phyloP scores from a whole-genome alignment of 2,113 vertebrate species.

The Galeopterus variegatus region DNA sequence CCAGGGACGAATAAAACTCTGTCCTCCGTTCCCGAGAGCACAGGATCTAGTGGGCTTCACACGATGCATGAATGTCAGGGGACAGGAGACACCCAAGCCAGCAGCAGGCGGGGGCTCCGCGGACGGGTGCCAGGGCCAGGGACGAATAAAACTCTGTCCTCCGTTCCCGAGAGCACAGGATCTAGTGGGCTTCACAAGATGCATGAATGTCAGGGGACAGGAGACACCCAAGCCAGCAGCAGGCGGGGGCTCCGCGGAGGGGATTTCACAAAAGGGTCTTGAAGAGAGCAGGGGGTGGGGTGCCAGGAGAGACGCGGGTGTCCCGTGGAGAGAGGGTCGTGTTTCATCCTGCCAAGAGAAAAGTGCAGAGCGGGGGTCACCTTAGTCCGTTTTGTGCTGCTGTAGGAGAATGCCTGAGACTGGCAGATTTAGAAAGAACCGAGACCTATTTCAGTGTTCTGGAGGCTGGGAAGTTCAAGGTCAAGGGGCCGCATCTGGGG shows the following conservation, averaged over 20 bases:
- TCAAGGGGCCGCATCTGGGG: too few relatives aligned
- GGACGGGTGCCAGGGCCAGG: neutral
- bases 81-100: neutral
- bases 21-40: neutral
- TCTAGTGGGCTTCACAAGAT: neutral
- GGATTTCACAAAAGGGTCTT: neutral
- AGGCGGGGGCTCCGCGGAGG: neutral
- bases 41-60: fast-evolving
- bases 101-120: neutral
- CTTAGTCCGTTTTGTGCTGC: too few relatives aligned
- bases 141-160: neutral
- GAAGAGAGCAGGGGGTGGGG: neutral
- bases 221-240: neutral
- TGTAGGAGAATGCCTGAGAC: too few relatives aligned
- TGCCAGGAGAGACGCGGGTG: neutral
- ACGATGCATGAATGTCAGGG: neutral
- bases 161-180: fast-evolving
- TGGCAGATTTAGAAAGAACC: too few relatives aligned
- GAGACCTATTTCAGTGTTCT: too few relatives aligned
- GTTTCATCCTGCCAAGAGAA: neutral
- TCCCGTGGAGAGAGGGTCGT: fast-evolving
- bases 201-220: neutral
- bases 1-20: neutral
- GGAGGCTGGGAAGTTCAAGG: too few relatives aligned
- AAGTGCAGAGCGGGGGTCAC: neutral